Conservation (phyloP, 2,888 invertebrate genomes). For the Noctua pronuba region DNA sequence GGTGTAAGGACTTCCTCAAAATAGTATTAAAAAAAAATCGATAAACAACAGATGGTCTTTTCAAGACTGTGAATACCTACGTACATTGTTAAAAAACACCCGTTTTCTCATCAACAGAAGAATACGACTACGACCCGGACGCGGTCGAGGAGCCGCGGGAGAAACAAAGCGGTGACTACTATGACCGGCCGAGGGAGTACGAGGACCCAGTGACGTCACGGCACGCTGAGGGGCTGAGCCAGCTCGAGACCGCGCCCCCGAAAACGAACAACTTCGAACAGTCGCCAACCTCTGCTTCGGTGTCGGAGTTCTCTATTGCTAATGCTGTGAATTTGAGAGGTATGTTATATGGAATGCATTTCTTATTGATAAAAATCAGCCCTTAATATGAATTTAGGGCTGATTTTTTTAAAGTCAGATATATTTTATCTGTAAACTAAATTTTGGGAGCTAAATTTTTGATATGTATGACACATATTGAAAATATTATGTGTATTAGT, state of each 20-base stretch:
- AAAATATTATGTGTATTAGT: too few relatives aligned
- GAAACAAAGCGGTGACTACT: slow-evolving; percentile 76
- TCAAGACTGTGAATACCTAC: neutral
- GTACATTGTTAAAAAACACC: neutral
- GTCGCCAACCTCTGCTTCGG: slow-evolving; percentile 77
- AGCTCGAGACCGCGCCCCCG: slow-evolving; percentile 72
- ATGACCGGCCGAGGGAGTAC: slow-evolving; percentile 77
- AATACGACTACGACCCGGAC: slow-evolving; percentile 79
- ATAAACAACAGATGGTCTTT: neutral
- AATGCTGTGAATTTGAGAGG: slow-evolving; percentile 88
- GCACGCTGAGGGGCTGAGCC: slow-evolving; percentile 73
- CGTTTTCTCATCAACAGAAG: slow-evolving; percentile 67
- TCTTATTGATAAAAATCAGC: too few relatives aligned
- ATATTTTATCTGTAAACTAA: too few relatives aligned
- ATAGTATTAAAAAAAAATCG: too few relatives aligned
- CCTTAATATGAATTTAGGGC: too few relatives aligned
- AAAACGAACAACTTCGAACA: slow-evolving; percentile 74
- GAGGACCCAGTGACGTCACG: slow-evolving; percentile 80
- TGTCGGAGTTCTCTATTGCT: slow-evolving; percentile 83
- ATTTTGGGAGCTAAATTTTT: too few relatives aligned
- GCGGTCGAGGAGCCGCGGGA: slow-evolving; percentile 61
- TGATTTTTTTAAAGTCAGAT: too few relatives aligned
- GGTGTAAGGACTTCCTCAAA: neutral
- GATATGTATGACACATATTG: too few relatives aligned
- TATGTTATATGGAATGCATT: slow-evolving; percentile 61